Evolutionary conservation across 2,797 vertebrate species (phyloP), one percentile per base, ranked within the genome.

Genomic region (Aselliscus stoliczkanus): DNA sequence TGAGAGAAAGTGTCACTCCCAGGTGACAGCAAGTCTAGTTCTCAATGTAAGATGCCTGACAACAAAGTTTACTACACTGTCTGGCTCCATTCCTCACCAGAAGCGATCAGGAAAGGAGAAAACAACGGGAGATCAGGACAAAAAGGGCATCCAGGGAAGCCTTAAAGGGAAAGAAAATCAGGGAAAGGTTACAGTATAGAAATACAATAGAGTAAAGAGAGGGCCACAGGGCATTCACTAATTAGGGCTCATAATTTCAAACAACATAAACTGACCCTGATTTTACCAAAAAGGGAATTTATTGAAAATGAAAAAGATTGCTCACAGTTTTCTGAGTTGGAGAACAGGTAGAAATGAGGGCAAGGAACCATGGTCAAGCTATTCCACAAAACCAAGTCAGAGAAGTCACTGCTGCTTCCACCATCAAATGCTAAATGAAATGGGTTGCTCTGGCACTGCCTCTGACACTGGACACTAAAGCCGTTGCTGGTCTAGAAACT

Each of bases 221-320:
- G 7, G 23, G 62, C 0, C 12, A 27, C 0, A 1, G 25, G 8
- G 0, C 7, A 47, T 18, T 47, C 13, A 39, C 65, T 27, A 29
- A 25, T n/a, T 39, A 64, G 34, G 17, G 17, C 21, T 90, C 15
- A 1, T 34, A 39, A 18, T 58, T 60, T n/a, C 65, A 92, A 83
- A 73, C 21, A 31, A 84, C 18, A 69, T 20, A 82, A 81, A 67
- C 27, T 42, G 42, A 67, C 7, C 0, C 15, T 50, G 21, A 23
- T 54, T 88, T 85, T 81, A 67, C 27, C 23, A 27, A 27, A 88
- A 81, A 39, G 1, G 13, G 34, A 70, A 87, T 25, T 50, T 10
- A 52, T 10, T 75, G 29, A 81, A 62, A 93, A 52, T 10, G 31
- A 29, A 29, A 11, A 52, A 37, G 25, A 15, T 39, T 79, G 27